Evolutionary conservation across 2,888 invertebrate genomes (phyloP), one percentile per base, ranked within the genome.

Genomic region (Lepidocyrtinus sp.): DNA sequence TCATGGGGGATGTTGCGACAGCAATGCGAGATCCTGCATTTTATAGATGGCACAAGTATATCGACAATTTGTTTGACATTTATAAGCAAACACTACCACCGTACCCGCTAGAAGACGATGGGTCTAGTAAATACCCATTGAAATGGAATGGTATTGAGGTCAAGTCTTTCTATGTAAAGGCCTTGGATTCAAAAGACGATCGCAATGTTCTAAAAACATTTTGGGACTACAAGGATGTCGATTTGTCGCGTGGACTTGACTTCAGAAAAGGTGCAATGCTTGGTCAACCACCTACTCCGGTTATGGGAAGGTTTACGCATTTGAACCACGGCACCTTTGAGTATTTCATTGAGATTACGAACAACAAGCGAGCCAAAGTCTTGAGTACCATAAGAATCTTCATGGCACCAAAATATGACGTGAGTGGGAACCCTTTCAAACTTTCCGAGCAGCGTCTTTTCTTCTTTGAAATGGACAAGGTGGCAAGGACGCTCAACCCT

Each of bases 1-100:
- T 95, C 26, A 95, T 96, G 92, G 95, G 95, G 0, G 95, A 95
- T 87, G 92, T 94, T 0, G 92, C 94, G 0, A 95, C 95, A 0
- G 94, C 95, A 0, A 95, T 96, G 95, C 90, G 96, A 1, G 96
- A 96, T 89, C 95, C 96, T 0, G 89, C 94, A 19, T 96, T 96
- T 90, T 96, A 95, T 90, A 92, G 94, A 88, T 95, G 94, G 94
- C 96, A 96, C 87, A 91, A 93, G 0, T 93, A 92, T 88, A 90
- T 95, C 24, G 94, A 96, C 87, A 93, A 94, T 85, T 89, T 96
- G 27, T 95, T 95, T 91, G 91, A 92, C 85, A 91, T 92, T 83
- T 93, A 93, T 89, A 96, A 96, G 89, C 90, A 90, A 81, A 92
- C 92, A 12, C 89, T 96, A 27, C 90, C 92, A 0, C 90, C 93